These are phyloP conservation scores for Panorpa germanica DNA, from an alignment of 2,888 invertebrate genomes.

Conservation along the genomic window DNA sequence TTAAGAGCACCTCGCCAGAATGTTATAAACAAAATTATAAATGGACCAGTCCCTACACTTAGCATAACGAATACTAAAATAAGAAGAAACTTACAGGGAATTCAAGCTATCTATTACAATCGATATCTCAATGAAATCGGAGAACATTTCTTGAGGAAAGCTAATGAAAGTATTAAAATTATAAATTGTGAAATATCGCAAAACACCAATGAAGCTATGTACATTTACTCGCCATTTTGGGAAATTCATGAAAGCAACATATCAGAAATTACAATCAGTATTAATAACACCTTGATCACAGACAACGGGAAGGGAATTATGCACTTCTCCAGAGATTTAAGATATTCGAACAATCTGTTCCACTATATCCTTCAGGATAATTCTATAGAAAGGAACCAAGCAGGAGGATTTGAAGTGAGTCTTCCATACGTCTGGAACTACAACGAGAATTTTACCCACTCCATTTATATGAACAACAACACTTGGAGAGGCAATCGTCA, in stretches of 20 bases:
- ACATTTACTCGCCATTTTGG: slow-evolving; percentile 69
- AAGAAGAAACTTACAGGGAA: slow-evolving; percentile 60
- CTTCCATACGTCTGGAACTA: slow-evolving; percentile 93
- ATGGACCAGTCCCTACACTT: slow-evolving; percentile 63
- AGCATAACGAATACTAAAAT: slow-evolving; percentile 53
- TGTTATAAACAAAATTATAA: slow-evolving; percentile 49
- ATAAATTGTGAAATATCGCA: slow-evolving; percentile 64
- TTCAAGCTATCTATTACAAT: slow-evolving; percentile 74
- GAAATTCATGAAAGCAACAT: slow-evolving; percentile 71
- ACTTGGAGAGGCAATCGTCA: slow-evolving; percentile 73
- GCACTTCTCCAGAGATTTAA: slow-evolving; percentile 81
- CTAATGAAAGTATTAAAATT: slow-evolving; percentile 72
- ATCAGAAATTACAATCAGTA: slow-evolving; percentile 75
- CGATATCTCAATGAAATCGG: slow-evolving; percentile 70
- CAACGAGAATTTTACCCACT: slow-evolving; percentile 86
- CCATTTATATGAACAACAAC: slow-evolving; percentile 70
- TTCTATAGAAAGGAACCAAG: slow-evolving; percentile 64
- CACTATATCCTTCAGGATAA: slow-evolving; percentile 83
- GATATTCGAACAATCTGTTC: slow-evolving; percentile 92
- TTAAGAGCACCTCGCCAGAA: slow-evolving; percentile 55
- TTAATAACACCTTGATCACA: slow-evolving; percentile 68
- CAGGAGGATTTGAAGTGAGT: slow-evolving; percentile 73
- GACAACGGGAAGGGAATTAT: slow-evolving; percentile 77
- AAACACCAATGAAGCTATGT: slow-evolving; percentile 63
- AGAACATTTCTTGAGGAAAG: slow-evolving; percentile 69